These are phyloP conservation scores for Argynnis bischoffii DNA, from an alignment of 2,888 invertebrate species.

Conservation along the genomic window DNA sequence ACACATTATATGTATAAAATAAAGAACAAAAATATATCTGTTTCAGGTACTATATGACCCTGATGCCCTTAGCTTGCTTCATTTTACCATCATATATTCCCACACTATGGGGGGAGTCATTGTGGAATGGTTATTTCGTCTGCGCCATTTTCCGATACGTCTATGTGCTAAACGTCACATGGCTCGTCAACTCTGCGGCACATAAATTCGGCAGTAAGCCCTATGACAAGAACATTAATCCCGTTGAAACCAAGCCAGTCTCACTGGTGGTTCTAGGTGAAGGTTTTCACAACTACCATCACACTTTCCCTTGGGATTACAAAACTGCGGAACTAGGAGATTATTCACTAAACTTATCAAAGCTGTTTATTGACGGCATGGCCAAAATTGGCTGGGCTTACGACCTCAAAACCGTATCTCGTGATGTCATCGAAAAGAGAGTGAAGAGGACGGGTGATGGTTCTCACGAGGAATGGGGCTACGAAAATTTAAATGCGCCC, in stretches of 20 bases:
- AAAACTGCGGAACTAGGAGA: conserved; percentile 90
- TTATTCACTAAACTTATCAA: conserved; percentile 87
- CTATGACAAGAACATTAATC: conserved; percentile 88
- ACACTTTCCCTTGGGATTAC: conserved; percentile 93
- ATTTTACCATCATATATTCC: conserved; percentile 88
- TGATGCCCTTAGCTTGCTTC: conserved; percentile 90
- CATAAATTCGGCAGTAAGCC: conserved; percentile 89
- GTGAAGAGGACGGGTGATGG: conserved; percentile 90
- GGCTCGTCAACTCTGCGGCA: conserved; percentile 95
- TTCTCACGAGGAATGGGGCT: conserved; percentile 88
- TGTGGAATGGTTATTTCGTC: conserved; percentile 84
- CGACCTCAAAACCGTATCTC: conserved; percentile 90
- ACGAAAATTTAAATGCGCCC: conserved; percentile 78
- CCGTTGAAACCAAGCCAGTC: conserved; percentile 86
- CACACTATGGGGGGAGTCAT: conserved; percentile 87
- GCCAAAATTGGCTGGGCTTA: conserved; percentile 93
- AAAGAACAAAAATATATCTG: conserved; percentile 13
- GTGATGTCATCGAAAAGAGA: conserved; percentile 86
- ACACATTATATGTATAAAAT: too few relatives aligned
- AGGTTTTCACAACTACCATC: conserved; percentile 95
- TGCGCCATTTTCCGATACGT: conserved; percentile 89
- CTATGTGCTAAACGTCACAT: conserved; percentile 90
- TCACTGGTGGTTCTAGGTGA: conserved; percentile 86
- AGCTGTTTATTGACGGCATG: conserved; percentile 89
- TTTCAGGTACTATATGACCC: conserved; percentile 86